A percentile compares a stretch with the other conserved stretches of the same genome.
phyloP scores from a whole-genome alignment of 2,113 vertebrate genomes.

The Amphiprion ocellaris region DNA sequence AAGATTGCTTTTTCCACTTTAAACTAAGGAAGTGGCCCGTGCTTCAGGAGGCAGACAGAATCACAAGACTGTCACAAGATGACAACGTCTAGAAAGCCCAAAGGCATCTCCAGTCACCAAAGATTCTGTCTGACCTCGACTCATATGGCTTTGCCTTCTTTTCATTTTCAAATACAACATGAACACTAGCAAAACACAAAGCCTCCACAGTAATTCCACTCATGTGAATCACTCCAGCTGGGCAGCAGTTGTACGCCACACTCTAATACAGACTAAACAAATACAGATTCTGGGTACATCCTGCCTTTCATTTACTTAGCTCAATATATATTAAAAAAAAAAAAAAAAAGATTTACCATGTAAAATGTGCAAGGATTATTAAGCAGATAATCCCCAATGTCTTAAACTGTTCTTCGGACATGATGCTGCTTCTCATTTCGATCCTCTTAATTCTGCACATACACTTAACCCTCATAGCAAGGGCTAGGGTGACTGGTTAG shows the following conservation, averaged over 20 bases:
- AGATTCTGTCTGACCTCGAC: slow-evolving; percentile 56
- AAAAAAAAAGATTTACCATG: slow-evolving; percentile 1
- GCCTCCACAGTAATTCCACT: slow-evolving; percentile 3
- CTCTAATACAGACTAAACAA: slow-evolving; percentile 30
- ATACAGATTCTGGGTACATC: slow-evolving; percentile 25
- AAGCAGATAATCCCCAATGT: background rate
- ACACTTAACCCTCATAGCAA: background rate
- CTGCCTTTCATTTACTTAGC: slow-evolving; percentile 14
- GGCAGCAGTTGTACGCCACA: slow-evolving; percentile 4
- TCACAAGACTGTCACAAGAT: slow-evolving; percentile 37
- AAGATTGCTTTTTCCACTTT: background rate
- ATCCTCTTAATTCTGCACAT: background rate
- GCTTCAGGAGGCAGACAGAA: slow-evolving; percentile 14
- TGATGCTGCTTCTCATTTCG: background rate
- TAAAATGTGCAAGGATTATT: slow-evolving; percentile 23
- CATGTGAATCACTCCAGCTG: slow-evolving; percentile 36
- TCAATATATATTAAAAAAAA: background rate
- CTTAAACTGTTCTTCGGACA: background rate
- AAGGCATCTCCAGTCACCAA: slow-evolving; percentile 41
- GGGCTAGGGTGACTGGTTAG: background rate
- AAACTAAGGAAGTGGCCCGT: background rate
- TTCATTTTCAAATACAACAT: slow-evolving; percentile 43
- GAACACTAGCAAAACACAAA: slow-evolving; percentile 18
- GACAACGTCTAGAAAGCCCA: slow-evolving; percentile 45
- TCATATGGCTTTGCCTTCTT: slow-evolving; percentile 20